Evolutionary conservation across 2,888 invertebrate species (phyloP), one percentile per base, ranked within the genome.

Genomic region (Lepidonotus clava): DNA sequence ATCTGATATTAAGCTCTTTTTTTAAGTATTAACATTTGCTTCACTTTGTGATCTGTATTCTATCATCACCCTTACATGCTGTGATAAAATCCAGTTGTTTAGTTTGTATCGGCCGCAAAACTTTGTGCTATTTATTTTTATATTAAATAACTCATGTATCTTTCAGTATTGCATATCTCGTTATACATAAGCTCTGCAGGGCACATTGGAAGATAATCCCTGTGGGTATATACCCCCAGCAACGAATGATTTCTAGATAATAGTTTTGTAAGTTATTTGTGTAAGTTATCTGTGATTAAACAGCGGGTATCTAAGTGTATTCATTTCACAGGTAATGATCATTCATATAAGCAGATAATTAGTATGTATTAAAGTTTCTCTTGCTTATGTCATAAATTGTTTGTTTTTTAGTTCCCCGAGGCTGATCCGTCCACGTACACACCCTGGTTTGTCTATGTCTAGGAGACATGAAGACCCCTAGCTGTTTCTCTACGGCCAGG

Each of bases 361-460:
- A 8, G 66, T 8, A 6, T 14, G 6, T 66, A 21, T 28, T 66
- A 6, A 66, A 66, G n/a, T 14, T n/a, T 8, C 8, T 24, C 6
- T n/a, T 14, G 28, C 8, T 14, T 14, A 21, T n/a, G 66, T 28
- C n/a, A 14, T n/a, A 51, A 14, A 24, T 61, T 71, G 84, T 67
- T 67, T 51, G 77, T 34, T 32, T 91, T 91, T 34, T 90, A 93
- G 93, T 92, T 92, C 86, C 92, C 93, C 8, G 87, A 87, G n/a
- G 88, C 91, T 5, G 90, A 90, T 36, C 90, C 90, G 38, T 91
- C 90, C 0, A 91, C 91, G 2, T 92, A 89, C 89, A 91, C 84
- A 40, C 93, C 93, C 28, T 93, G 93, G 93, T 91, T 91, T 91
- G 92, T 93, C n/a, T n/a, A n/a, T n/a, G n/a, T n/a, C n/a, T n/a